Evolutionary conservation across 2,888 invertebrate genomes (phyloP).

Genomic region (Caenorhabditis doughertyi): DNA sequence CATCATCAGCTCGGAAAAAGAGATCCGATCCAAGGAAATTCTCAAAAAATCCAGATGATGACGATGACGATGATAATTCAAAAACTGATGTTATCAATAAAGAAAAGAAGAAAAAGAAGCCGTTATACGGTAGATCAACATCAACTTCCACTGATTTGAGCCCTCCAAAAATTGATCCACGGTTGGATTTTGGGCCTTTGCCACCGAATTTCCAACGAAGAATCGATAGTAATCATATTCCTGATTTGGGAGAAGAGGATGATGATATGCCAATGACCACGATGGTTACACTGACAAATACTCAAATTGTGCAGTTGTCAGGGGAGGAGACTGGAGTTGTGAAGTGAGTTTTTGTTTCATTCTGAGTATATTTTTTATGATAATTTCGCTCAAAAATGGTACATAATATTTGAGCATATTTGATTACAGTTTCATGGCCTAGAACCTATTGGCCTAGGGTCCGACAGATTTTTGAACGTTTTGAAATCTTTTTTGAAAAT

Average conservation of each 20-base stretch:
- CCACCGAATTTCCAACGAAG: constrained; percentile 56
- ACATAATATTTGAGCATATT: no score
- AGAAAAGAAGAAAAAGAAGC: constrained; percentile 43
- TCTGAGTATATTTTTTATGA: no score
- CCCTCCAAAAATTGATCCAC: constrained; percentile 55
- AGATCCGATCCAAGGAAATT: constrained; percentile 56
- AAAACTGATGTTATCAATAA: constrained; percentile 23
- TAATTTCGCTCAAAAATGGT: no score
- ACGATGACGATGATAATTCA: constrained; percentile 34
- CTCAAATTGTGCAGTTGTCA: constrained; percentile 56
- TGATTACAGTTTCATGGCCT: no score
- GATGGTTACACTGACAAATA: constrained; percentile 69
- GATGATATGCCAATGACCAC: constrained; percentile 64
- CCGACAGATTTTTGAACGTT: no score
- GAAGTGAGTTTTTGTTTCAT: constrained; percentile 36
- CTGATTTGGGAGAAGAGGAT: constrained; percentile 19
- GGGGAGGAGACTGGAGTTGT: constrained; percentile 60
- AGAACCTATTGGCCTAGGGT: no score
- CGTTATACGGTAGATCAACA: constrained; percentile 45
- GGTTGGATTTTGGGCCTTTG: constrained; percentile 58
- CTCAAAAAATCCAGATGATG: constrained; percentile 46
- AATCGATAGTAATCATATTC: constrained; percentile 55
- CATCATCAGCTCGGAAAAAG: background rate
- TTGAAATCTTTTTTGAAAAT: no score
- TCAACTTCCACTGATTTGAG: constrained; percentile 9